Conservation (phyloP, 2,888 invertebrate species). For the Sipha maydis region DNA sequence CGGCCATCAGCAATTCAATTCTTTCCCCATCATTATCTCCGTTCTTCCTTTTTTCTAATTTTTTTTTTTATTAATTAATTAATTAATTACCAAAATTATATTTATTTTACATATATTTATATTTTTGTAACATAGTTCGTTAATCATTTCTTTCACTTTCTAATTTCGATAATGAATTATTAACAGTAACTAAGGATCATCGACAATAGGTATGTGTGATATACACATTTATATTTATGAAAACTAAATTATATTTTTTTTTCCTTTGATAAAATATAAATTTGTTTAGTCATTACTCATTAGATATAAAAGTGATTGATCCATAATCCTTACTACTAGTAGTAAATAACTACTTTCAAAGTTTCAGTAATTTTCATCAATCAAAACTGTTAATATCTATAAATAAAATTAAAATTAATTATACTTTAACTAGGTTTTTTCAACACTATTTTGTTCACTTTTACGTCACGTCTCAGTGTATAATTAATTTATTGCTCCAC, state of each 20-base stretch:
- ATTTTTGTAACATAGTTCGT: not conserved
- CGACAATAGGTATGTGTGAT: not conserved
- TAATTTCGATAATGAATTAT: not conserved
- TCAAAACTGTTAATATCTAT: conserved; percentile 3
- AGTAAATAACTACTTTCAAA: not conserved
- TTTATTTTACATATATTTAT: not conserved
- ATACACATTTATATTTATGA: not conserved
- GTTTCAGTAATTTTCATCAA: conserved; percentile 20
- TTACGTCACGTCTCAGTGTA: not conserved
- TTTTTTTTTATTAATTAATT: not conserved
- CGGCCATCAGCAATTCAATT: not conserved
- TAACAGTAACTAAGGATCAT: not conserved
- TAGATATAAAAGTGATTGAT: not conserved
- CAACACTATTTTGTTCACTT: not conserved
- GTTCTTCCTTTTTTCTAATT: not conserved
- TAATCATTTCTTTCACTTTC: not conserved
- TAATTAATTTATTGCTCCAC: not conserved
- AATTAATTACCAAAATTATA: not conserved
- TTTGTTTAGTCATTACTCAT: not conserved
- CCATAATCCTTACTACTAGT: not conserved
- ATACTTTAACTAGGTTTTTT: conserved; percentile 1
- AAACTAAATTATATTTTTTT: not conserved
- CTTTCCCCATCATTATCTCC: not conserved
- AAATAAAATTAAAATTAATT: not conserved
- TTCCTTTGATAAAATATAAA: not conserved